Base-by-base conservation (phyloP, 2,888 invertebrate species). In the Caenorhabditis uteleia region DNA sequence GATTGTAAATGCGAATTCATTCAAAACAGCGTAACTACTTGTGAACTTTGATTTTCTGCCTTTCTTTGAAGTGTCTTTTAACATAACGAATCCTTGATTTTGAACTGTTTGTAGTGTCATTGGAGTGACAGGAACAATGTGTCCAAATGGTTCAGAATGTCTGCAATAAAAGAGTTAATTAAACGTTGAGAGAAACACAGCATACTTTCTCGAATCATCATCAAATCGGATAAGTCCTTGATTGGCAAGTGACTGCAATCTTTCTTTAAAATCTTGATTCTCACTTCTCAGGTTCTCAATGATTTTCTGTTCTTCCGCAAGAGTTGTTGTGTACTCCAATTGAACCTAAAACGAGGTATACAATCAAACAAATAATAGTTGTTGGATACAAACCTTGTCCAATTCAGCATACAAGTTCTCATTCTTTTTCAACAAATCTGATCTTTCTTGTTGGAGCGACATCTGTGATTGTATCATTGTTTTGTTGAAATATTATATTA, bases 251-350 rank as follows among this genome's bases (percentile, higher is more conserved):
- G 7, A 14, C 31, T 31, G 23, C 25, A 42, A 20, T 42, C 31
- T 16, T n/a, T 50, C 65, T 26, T 31, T 89, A 56, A 89, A 87
- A 82, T 95, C 95, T 84, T 92, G 91, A 75, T 91, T 85, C 83
- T 91, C 92, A 8, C 55, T 51, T 6, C 23, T 21, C 25, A 59
- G 27, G 0, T 12, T 14, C 1, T 64, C 64, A 14, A 18, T 20
- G 1, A n/a, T 18, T 10, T 20, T n/a, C 50, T 50, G 51, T 2
- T 65, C 65, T 36, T 42, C 34, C 8, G 59, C 39, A 38, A 50
- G 50, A 12, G 33, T 27, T 20, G 46, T 45, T 42, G 34, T 55
- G 8, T 54, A 40, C 10, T 39, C 53, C 20, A 33, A 7, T 21
- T 48, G 45, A n/a, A n/a, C n/a, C n/a, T n/a, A n/a, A n/a, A n/a